Base-by-base conservation (phyloP, 2,888 invertebrate species). In the Xestia ashworthii region DNA sequence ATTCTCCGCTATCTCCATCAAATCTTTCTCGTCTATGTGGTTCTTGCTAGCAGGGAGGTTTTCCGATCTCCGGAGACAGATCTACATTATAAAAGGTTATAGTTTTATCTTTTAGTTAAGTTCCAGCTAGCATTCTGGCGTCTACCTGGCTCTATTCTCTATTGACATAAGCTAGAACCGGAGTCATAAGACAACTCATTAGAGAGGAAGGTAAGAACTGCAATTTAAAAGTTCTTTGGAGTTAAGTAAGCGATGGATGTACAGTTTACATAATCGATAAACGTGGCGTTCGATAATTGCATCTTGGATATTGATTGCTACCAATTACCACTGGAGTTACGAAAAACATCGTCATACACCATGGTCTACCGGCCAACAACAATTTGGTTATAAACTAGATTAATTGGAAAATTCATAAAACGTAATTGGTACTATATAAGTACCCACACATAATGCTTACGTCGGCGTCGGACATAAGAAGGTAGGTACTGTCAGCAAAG, bases 241-340 rank as follows among this genome's bases (percentile, higher is more conserved):
- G 64, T 64, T 64, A 41, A 46, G 16, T 25, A 41, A 22, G 55
- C 25, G 22, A 38, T 58, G 58, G 66, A 76, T 67, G 67, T 76
- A 48, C 16, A 38, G 32, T 44, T 83, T 78, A 50, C 25, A 71
- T 81, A 71, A 84, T 81, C 50, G 25, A 50, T 55, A 55, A 60
- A 64, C 44, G 58, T 58, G 53, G 44, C 32, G 25, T 53, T 66
- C 46, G 22, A 70, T 83, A 70, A 70, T 83, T 78, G 41, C 65
- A 19, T 65, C 68, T 83, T 48, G 25, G 19, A 38, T 78, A 78
- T 46, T 78, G 32, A 82, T 83, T 70, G 58, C 84, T 38, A 67
- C 65, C 67, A 55, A 64, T 80, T 60, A 75, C 58, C n/a, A 67
- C 32, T 25, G 25, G 32, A 66, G 48, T 83, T 80, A 77, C 67